Evolutionary conservation across 2,113 vertebrate genomes (phyloP).

Genomic region (Chinchilla lanigera): DNA sequence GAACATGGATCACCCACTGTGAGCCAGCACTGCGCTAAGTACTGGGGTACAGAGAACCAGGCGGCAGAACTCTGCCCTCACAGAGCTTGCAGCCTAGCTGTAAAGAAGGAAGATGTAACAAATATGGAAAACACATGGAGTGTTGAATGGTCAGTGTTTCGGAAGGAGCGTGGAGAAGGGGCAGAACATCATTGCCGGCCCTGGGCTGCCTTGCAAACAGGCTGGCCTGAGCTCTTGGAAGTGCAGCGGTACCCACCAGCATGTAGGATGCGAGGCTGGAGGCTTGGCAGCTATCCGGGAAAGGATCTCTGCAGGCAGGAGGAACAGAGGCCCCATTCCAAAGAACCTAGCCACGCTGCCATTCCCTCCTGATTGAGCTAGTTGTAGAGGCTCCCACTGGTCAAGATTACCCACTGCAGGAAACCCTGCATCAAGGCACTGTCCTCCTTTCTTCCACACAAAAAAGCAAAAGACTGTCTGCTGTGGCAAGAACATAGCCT

Average conservation of each 20-base stretch:
- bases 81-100: background rate
- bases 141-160: background rate
- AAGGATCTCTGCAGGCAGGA: background rate
- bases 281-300: background rate
- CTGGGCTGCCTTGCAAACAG: background rate
- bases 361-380: background rate
- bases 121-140: fast-evolving
- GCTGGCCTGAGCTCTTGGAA: background rate
- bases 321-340: background rate
- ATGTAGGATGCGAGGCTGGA: background rate
- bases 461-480: background rate
- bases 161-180: background rate
- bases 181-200: background rate
- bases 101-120: background rate
- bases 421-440: background rate
- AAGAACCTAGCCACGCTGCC: background rate
- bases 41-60: background rate
- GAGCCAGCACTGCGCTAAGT: background rate
- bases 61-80: background rate
- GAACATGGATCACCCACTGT: background rate
- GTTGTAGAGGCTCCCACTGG: background rate
- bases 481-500: background rate
- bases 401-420: background rate
- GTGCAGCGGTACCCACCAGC: background rate
- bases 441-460: background rate